A percentile compares a stretch with the other conserved stretches of the same genome.
Conservation (phyloP, 2,113 vertebrate genomes). For the Cyphomyrus discorhynchus region DNA sequence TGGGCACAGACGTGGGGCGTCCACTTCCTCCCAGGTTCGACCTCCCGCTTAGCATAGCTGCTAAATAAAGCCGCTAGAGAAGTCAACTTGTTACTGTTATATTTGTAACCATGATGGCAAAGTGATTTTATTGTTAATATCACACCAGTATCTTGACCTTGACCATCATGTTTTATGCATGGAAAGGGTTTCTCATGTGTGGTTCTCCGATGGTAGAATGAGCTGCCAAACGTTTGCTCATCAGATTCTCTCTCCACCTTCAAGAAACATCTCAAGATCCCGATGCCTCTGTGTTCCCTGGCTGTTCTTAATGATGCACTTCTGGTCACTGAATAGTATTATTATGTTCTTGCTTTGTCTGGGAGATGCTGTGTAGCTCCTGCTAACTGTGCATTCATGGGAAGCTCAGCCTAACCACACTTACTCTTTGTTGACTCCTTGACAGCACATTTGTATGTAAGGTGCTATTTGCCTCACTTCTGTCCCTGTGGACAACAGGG, state of each 20-base stretch:
- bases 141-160: background rate
- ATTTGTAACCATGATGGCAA: background rate
- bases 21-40: slow-evolving; percentile 81
- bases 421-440: background rate
- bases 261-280: background rate
- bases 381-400: background rate
- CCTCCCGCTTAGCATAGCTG: background rate
- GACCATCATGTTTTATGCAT: background rate
- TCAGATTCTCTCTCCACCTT: background rate
- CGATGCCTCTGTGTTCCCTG: background rate
- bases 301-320: background rate
- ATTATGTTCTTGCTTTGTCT: background rate
- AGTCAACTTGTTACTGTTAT: background rate
- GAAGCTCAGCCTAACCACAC: background rate
- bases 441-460: background rate
- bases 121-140: background rate
- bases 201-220: background rate
- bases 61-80: background rate
- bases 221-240: background rate
- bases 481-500: background rate
- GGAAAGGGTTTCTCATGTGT: background rate
- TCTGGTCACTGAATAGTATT: background rate
- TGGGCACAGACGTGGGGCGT: slow-evolving; percentile 77
- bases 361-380: background rate
- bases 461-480: background rate